Evolutionary conservation across 2,797 vertebrate genomes (phyloP).

Genomic region (Glossophaga mutica): DNA sequence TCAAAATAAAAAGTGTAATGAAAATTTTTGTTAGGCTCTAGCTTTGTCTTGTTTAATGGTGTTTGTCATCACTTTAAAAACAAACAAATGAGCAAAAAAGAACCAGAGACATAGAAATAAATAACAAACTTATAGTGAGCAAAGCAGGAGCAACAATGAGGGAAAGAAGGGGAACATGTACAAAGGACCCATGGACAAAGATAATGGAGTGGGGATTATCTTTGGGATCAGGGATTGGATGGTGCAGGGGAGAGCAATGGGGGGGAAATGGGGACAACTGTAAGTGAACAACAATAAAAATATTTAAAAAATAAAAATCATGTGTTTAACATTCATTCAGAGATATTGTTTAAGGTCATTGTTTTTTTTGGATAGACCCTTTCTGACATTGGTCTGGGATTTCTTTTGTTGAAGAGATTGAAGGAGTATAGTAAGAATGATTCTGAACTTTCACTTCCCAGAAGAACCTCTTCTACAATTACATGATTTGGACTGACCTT

Average conservation of each 20-base stretch:
- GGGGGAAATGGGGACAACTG: too few species aligned
- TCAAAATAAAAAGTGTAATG: neutral
- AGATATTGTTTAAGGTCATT: neutral
- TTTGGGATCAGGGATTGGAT: too few species aligned
- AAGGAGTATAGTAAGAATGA: neutral
- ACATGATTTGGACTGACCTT: neutral
- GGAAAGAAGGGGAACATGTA: too few species aligned
- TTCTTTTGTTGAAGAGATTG: neutral
- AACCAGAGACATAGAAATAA: too few species aligned
- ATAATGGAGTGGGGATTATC: too few species aligned
- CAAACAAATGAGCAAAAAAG: neutral
- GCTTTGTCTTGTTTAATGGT: neutral
- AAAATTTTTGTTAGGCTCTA: neutral
- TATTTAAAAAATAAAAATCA: neutral
- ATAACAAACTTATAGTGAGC: too few species aligned
- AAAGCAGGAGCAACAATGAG: too few species aligned
- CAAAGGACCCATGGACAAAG: too few species aligned
- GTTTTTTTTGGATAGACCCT: neutral
- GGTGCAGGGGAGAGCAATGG: too few species aligned
- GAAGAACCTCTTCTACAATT: neutral
- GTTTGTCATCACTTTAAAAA: neutral
- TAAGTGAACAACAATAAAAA: too few species aligned
- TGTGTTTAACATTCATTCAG: neutral
- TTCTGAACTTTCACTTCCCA: neutral
- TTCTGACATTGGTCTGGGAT: neutral